Percentiles rank a stretch among this genome's conserved stretches.
Evolutionary conservation across 2,797 vertebrate genomes (phyloP).

Genomic region (Phrynocephalus guinanensis): DNA sequence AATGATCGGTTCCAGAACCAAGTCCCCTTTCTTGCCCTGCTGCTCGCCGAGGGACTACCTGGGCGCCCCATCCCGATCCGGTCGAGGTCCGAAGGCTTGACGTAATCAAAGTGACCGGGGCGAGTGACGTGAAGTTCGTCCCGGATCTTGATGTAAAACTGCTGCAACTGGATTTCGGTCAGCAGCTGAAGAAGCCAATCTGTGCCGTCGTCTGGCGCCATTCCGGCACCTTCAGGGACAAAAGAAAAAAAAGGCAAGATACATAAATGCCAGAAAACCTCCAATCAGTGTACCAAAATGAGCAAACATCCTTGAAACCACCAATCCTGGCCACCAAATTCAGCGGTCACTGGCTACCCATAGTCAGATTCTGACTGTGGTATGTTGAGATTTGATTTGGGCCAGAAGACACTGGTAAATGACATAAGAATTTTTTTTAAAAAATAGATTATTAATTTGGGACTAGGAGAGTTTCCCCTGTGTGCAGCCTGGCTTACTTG

Average conservation of each 20-base stretch:
- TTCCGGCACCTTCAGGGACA: conserved; percentile 21
- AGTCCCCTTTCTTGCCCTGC: background rate
- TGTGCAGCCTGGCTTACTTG: background rate
- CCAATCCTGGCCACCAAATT: too few relatives aligned
- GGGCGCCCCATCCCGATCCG: conserved; percentile 89
- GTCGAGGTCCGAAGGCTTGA: conserved; percentile 87
- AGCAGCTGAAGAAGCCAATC: conserved; percentile 87
- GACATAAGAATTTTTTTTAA: too few relatives aligned
- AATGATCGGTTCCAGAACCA: too few relatives aligned
- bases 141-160: conserved; percentile 85
- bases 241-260: background rate
- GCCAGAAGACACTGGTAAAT: too few relatives aligned
- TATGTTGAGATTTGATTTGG: too few relatives aligned
- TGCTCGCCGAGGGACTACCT: conserved; percentile 73
- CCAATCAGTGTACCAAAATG: background rate
- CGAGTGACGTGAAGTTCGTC: conserved; percentile 89
- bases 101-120: conserved; percentile 86
- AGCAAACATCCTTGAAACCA: too few relatives aligned
- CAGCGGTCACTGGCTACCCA: too few relatives aligned
- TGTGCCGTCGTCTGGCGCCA: conserved; percentile 86
- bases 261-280: too few relatives aligned
- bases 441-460: too few relatives aligned
- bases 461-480: background rate
- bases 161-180: conserved; percentile 86
- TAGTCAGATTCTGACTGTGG: background rate